Evolutionary conservation across 2,888 invertebrate genomes (phyloP), one percentile per base, ranked within the genome.

Genomic region (Anthophora plumipes): DNA sequence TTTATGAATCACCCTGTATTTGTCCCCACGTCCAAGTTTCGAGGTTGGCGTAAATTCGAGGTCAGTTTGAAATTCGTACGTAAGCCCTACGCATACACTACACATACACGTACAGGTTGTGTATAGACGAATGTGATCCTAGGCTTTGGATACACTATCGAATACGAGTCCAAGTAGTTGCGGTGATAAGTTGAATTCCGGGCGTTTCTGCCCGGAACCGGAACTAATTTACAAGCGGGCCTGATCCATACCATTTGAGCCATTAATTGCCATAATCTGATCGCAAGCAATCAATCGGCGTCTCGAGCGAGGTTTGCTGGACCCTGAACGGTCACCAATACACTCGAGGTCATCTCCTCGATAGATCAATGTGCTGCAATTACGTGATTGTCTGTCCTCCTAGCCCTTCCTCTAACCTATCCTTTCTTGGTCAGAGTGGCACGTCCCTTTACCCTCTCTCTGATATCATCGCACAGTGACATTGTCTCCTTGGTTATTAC

Each of bases 211-310:
- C n/a, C 73, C 84, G 85, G 85, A 87, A 87, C 77, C 84, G 88
- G 85, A 87, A 85, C 87, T 87, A 87, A 87, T 87, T 87, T 87
- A 87, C 87, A 85, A 82, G 85, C 88, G 68, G 69, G 64, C 22
- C 66, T 69, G 87, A 87, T 87, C 82, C 77, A 69, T 85, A 82
- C 77, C 87, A 76, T 77, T 87, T 70, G 81, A 75, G 79, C 88
- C 86, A 87, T 87, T 88, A 87, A 87, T 88, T 88, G 87, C 77
- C 82, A 87, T 87, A 87, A 87, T 87, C 88, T 87, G 88, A 87
- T 87, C 82, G 81, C 76, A 82, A 82, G 85, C 81, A 75, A 87
- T 87, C 87, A 87, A 87, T 87, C 87, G n/a, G 88, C 71, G 72
- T 73, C 84, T 82, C 84, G 74, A 25, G 69, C 61, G 72, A 77